Conservation (phyloP, 2,888 invertebrate genomes). For the Neuroscelio doddi region DNA sequence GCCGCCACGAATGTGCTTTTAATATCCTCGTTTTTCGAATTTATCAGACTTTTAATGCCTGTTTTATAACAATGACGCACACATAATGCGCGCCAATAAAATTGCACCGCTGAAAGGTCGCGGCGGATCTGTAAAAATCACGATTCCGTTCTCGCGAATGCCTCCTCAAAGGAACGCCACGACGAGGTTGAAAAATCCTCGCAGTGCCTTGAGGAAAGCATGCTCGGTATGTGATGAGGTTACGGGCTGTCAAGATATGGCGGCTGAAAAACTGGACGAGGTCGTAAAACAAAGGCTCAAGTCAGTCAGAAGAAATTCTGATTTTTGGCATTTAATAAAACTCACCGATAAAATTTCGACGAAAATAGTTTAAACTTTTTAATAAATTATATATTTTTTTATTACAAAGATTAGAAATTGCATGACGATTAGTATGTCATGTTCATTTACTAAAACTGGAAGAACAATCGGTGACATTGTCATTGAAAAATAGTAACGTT, state of each 20-base stretch:
- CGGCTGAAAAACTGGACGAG: conserved; percentile 34
- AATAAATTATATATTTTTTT: too few species aligned
- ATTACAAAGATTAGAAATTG: too few species aligned
- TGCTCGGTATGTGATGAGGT: conserved; percentile 40
- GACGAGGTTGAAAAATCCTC: conserved; percentile 13
- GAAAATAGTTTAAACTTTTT: too few species aligned
- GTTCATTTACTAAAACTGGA: too few species aligned
- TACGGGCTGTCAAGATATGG: conserved; percentile 24
- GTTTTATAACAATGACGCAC: conserved; percentile 35
- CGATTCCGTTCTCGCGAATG: conserved; percentile 24
- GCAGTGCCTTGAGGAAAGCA: conserved; percentile 33
- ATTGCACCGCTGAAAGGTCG: conserved; percentile 26
- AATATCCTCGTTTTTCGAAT: too few species aligned
- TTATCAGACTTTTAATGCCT: conserved; percentile 21
- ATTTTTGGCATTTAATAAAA: too few species aligned
- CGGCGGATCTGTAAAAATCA: conserved; percentile 22
- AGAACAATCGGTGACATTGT: too few species aligned
- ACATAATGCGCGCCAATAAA: conserved; percentile 27
- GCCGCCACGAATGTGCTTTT: too few species aligned
- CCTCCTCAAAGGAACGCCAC: conserved; percentile 23
- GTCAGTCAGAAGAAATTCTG: conserved; percentile 30
- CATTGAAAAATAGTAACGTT: too few species aligned
- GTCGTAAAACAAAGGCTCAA: conserved; percentile 43
- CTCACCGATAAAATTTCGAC: too few species aligned
- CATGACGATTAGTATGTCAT: too few species aligned